Base-by-base conservation (phyloP, 2,113 vertebrate species). In the Anser cygnoides region DNA sequence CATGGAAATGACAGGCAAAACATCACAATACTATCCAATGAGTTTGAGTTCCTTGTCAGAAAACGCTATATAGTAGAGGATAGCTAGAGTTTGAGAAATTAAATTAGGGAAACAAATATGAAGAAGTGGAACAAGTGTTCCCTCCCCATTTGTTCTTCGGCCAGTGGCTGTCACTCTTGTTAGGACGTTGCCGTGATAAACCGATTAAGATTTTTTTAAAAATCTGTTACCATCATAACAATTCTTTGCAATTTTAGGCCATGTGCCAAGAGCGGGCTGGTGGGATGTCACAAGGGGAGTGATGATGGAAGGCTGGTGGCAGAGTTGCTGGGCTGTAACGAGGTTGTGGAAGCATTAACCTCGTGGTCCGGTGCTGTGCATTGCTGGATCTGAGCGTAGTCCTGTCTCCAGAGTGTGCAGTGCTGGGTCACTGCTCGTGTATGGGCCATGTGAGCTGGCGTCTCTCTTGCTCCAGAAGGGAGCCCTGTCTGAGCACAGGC, bases 331-430 rank as follows among this genome's bases (percentile, higher is more conserved):
- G 33, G 46, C 74, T 46, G 6, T 8, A 61, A 57, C 1, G 13
- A 62, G 35, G 55, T 58, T 26, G 15, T 10, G 9, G 66, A 44
- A 67, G 11, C 20, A 13, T 20, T 2, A 29, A 9, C 4, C 4
- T 43, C 33, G 35, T 58, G 41, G 22, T n/a, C 43, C 2, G 3
- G 17, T n/a, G 76, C 39, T 83, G 39, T 31, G 23, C 21, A 39
- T 49, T 1, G 3, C 20, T 0, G 1, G 3, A 43, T 22, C n/a
- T 10, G 58, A 31, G 39, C 1, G 1, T 0, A 16, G 31, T 18
- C 50, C 55, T 46, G 7, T 8, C 33, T 26, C 20, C 17, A 5
- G 81, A 1, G 3, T 4, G 1, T 0, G 1, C 22, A 43, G 3
- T 0, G 0, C 65, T 9, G 61, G n/a, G 46, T 28, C 49, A 15